A percentile compares a stretch with the other conserved stretches of the same genome.
phyloP scores from a whole-genome alignment of 2,888 invertebrate species.

The Diarsia dahlii region DNA sequence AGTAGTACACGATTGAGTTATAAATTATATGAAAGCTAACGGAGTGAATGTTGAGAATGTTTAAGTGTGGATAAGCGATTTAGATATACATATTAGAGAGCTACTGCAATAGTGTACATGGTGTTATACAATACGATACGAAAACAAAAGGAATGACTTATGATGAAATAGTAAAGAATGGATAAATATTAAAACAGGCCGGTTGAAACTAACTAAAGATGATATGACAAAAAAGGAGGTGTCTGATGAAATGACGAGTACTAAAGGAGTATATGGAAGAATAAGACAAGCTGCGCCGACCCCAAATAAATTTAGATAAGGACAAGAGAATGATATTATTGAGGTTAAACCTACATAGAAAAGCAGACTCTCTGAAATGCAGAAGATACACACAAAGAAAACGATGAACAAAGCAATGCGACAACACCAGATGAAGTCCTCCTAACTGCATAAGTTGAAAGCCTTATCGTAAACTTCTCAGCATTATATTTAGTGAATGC shows the following conservation, averaged over 20 bases:
- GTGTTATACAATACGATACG: background rate
- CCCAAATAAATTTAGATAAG: no score
- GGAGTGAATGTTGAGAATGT: constrained; percentile 4
- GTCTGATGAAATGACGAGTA: no score
- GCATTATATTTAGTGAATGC: constrained; percentile 64
- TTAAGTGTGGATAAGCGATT: background rate
- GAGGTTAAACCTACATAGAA: background rate
- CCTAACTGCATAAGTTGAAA: constrained; percentile 41
- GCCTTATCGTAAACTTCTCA: constrained; percentile 56
- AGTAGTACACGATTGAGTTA: constrained; percentile 4
- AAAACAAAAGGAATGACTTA: background rate
- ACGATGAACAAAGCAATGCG: constrained; percentile 8
- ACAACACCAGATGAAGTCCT: constrained; percentile 22
- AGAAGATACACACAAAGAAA: background rate
- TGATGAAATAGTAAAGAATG: background rate
- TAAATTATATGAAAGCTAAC: constrained; percentile 25
- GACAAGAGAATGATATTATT: no score
- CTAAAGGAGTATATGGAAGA: no score
- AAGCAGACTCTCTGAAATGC: background rate
- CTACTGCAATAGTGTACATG: background rate
- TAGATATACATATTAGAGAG: constrained; percentile 9
- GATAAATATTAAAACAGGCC: background rate
- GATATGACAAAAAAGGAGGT: no score
- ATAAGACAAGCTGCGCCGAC: no score
- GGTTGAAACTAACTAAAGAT: background rate